Conservation (phyloP, 2,113 vertebrate species). For the Apodemus sylvaticus region DNA sequence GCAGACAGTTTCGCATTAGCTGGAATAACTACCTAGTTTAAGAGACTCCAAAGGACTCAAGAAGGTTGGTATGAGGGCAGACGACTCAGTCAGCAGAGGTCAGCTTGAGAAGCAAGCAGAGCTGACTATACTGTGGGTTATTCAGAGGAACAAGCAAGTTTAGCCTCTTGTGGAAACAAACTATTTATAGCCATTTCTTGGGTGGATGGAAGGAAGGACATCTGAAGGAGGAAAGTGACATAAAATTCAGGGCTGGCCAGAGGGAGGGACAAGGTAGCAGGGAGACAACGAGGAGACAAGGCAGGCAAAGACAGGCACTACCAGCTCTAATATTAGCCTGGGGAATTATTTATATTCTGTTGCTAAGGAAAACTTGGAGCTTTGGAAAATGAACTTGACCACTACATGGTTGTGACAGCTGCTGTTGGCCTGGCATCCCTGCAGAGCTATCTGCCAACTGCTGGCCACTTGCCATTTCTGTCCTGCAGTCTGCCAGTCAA, state of each 20-base stretch:
- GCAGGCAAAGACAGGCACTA: conserved; percentile 24
- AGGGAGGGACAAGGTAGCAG: background rate
- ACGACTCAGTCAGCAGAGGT: background rate
- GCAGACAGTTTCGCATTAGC: conserved; percentile 23
- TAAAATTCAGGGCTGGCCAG: background rate
- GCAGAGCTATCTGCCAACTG: conserved; percentile 74
- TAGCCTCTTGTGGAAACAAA: conserved; percentile 20
- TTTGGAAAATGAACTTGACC: conserved; percentile 81
- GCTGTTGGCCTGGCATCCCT: conserved; percentile 71
- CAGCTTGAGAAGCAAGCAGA: background rate
- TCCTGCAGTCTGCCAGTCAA: conserved; percentile 53
- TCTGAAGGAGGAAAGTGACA: background rate
- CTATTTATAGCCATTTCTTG: background rate
- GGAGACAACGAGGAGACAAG: background rate
- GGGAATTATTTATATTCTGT: conserved; percentile 83
- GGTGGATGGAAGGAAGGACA: background rate
- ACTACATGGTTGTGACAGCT: conserved; percentile 80
- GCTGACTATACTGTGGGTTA: background rate
- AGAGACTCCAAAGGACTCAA: background rate
- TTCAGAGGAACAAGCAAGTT: background rate
- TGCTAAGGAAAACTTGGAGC: conserved; percentile 83
- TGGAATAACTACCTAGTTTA: conserved; percentile 6
- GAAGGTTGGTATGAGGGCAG: background rate
- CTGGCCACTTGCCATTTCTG: conserved; percentile 58
- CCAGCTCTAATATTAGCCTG: conserved; percentile 82